A percentile compares a stretch with the other conserved stretches of the same genome.
Conservation (phyloP, 1,140 invertebrate species). For the Ceratitis capitata region DNA sequence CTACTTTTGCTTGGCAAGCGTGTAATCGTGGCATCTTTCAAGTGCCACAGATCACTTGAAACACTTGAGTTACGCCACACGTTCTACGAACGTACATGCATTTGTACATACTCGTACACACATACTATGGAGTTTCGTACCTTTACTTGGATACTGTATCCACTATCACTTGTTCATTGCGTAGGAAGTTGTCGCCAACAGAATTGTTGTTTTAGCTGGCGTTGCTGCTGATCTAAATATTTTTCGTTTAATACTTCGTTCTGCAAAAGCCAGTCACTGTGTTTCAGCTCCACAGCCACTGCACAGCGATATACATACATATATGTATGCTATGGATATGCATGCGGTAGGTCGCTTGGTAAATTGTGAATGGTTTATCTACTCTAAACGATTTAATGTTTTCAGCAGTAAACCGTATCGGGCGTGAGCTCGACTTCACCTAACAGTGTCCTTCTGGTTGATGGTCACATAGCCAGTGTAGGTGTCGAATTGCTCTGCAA, state of each 20-base stretch:
- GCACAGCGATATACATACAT: background rate
- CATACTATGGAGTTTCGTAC: too few relatives aligned
- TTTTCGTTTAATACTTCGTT: too few relatives aligned
- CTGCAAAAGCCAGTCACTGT: too few relatives aligned
- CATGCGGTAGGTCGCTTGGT: background rate
- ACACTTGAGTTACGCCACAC: conserved; percentile 11
- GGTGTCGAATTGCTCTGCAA: background rate
- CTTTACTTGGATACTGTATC: too few relatives aligned
- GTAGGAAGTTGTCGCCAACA: too few relatives aligned
- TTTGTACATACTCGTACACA: too few relatives aligned
- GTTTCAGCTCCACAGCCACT: background rate
- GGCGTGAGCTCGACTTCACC: background rate
- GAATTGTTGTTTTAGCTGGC: too few relatives aligned
- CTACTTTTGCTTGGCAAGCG: background rate
- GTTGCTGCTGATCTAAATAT: too few relatives aligned
- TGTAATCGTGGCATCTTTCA: background rate
- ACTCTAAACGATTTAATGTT: background rate
- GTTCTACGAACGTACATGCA: background rate
- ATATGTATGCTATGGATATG: too few relatives aligned
- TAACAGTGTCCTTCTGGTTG: background rate
- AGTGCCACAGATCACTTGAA: background rate
- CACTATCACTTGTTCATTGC: too few relatives aligned
- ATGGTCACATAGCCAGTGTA: background rate
- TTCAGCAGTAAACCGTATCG: conserved; percentile 10
- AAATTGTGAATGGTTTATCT: background rate